Percentiles rank a stretch among this genome's conserved stretches.
Conservation (phyloP, 2,113 vertebrate genomes). For the Pagrus major region DNA sequence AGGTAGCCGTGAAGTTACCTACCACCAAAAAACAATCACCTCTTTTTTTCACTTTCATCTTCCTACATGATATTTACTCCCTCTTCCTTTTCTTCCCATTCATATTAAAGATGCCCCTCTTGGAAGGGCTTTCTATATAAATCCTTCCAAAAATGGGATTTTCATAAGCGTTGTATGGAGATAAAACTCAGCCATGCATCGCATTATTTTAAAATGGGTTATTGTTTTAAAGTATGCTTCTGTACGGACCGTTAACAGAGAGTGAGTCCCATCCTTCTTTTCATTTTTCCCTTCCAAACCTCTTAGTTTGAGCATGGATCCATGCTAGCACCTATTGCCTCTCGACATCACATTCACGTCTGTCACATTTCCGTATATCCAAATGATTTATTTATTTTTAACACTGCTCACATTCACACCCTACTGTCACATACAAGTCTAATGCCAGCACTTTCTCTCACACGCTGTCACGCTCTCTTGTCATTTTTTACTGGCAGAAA, state of each 20-base stretch:
- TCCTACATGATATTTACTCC: background rate
- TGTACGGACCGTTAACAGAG: conserved; percentile 4
- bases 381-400: background rate
- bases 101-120: background rate
- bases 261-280: background rate
- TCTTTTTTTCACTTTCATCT: conserved; percentile 21
- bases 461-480: background rate
- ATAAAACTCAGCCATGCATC: conserved; percentile 10
- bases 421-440: background rate
- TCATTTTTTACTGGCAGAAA: too few species aligned
- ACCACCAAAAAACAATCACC: conserved; percentile 48
- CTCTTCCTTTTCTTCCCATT: background rate
- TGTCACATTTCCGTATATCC: background rate
- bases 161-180: conserved; percentile 1
- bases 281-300: background rate
- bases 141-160: background rate
- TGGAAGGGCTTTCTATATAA: background rate
- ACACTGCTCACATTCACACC: background rate
- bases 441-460: background rate
- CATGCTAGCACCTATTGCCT: background rate
- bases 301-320: background rate
- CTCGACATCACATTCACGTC: background rate
- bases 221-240: conserved; percentile 2
- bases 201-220: background rate
- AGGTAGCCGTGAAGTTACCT: conserved; percentile 11